phyloP scores from a whole-genome alignment of 2,797 vertebrate genomes.

The Mastacembelus armatus region DNA sequence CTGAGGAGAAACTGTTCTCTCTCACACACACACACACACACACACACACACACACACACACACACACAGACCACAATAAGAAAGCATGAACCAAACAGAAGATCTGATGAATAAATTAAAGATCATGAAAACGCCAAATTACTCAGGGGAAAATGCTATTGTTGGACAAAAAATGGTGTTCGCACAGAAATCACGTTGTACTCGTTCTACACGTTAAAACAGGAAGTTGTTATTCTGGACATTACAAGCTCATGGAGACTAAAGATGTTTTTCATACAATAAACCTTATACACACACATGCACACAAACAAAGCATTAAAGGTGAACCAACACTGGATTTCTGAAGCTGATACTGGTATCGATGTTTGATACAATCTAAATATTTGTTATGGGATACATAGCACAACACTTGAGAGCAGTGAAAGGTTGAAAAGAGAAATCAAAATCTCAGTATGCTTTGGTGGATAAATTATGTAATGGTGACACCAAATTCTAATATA shows the following conservation, averaged over 20 bases:
- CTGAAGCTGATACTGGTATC: no score
- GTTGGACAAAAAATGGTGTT: constrained; percentile 40
- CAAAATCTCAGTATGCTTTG: no score
- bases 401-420: no score
- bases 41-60: not conserved
- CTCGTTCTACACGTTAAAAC: constrained; percentile 22
- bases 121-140: constrained; percentile 25
- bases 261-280: constrained; percentile 45
- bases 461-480: not conserved
- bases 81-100: constrained; percentile 46
- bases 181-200: constrained; percentile 58
- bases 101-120: constrained; percentile 35
- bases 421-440: no score
- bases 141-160: constrained; percentile 20
- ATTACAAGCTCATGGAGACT: constrained; percentile 15
- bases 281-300: constrained; percentile 14
- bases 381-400: no score
- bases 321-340: no score
- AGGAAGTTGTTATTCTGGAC: constrained; percentile 18
- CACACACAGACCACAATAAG: constrained; percentile 37
- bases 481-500: not conserved
- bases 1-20: constrained; percentile 21
- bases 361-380: no score
- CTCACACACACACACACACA: not conserved
- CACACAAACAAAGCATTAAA: no score